Percentiles rank a stretch among this genome's conserved stretches.
phyloP scores from a whole-genome alignment of 2,888 invertebrate species.

The Andrena marginata region DNA sequence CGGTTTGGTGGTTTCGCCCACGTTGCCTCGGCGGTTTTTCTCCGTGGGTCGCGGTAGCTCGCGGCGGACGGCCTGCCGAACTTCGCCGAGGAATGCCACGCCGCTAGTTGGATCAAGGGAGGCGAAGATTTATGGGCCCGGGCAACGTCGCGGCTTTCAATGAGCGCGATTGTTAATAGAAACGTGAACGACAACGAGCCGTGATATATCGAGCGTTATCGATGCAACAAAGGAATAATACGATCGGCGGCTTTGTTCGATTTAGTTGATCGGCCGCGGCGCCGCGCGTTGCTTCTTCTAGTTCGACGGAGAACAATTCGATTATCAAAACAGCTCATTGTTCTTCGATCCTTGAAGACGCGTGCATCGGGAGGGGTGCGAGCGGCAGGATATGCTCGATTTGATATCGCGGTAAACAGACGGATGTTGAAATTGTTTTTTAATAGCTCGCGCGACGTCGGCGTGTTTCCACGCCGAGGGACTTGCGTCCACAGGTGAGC shows the following conservation, averaged over 20 bases:
- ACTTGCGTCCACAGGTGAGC: too few species aligned
- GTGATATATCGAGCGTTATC: constrained; percentile 25
- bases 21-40: constrained; percentile 36
- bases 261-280: constrained; percentile 51
- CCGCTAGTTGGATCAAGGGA: neutral
- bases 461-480: too few species aligned
- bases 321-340: constrained; percentile 58
- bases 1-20: constrained; percentile 59
- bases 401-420: neutral
- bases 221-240: constrained; percentile 47
- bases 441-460: too few species aligned
- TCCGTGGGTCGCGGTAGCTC: constrained; percentile 39
- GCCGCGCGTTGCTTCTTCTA: constrained; percentile 50
- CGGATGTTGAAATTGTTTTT: constrained; percentile 1
- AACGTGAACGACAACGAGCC: neutral
- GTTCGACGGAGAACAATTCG: constrained; percentile 21
- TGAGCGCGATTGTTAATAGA: constrained; percentile 29
- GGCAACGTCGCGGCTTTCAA: neutral
- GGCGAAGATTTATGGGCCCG: neutral
- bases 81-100: constrained; percentile 1
- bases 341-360: constrained; percentile 1
- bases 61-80: constrained; percentile 22
- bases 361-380: too few species aligned
- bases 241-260: constrained; percentile 44
- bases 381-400: neutral